Percentiles rank a stretch among this genome's conserved stretches.
Evolutionary conservation across 2,797 vertebrate species (phyloP).

Genomic region (Pangasius macronema): DNA sequence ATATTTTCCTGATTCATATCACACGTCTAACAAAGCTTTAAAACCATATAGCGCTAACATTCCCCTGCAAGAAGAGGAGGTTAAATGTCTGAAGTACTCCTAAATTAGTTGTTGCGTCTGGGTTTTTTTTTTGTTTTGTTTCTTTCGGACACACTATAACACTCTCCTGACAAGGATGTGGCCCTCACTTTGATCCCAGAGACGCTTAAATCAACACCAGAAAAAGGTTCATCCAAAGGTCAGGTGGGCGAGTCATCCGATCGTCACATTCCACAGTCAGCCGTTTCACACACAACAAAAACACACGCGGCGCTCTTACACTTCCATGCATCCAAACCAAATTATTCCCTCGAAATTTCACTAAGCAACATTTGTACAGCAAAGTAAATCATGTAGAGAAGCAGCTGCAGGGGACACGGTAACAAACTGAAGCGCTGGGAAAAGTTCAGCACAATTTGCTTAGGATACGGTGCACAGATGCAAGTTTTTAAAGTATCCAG

Average conservation of each 20-base stretch:
- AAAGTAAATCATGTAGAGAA: constrained; percentile 27
- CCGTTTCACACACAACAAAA: constrained; percentile 64
- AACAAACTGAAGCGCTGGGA: constrained; percentile 28
- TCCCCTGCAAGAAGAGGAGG: not conserved
- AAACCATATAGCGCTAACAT: not conserved
- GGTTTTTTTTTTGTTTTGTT: constrained; percentile 66
- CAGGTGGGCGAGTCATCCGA: constrained; percentile 74
- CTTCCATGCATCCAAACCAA: constrained; percentile 36
- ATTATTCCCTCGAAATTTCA: constrained; percentile 13
- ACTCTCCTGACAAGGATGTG: constrained; percentile 65
- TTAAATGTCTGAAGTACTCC: constrained; percentile 32
- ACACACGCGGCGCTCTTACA: constrained; percentile 55
- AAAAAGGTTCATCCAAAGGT: constrained; percentile 79
- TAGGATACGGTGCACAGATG: constrained; percentile 21
- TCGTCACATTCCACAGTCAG: constrained; percentile 75
- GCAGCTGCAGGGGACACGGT: not conserved
- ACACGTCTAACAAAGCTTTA: not conserved
- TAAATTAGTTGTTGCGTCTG: constrained; percentile 48
- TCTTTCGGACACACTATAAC: constrained; percentile 65
- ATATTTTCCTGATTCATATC: not conserved
- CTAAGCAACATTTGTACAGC: constrained; percentile 11
- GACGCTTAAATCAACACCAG: constrained; percentile 80
- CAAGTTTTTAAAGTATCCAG: constrained; percentile 23
- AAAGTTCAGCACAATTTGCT: constrained; percentile 34
- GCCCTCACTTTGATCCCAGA: constrained; percentile 73